Evolutionary conservation across 2,888 invertebrate species (phyloP), one percentile per base, ranked within the genome.

Genomic region (Neoscelio sp.): DNA sequence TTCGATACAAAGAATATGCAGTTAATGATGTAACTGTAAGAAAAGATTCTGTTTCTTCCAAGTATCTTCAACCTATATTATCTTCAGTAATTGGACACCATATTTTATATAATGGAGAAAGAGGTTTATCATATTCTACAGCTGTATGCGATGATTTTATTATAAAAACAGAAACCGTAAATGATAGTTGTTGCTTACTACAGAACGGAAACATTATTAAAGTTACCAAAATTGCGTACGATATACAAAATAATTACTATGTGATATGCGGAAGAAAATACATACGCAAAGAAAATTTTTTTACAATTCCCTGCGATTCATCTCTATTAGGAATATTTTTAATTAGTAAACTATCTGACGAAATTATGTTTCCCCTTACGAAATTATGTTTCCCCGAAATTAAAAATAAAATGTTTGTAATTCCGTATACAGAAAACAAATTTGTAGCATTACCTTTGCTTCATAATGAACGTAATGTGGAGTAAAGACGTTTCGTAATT

Each of bases 191-290:
- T 10, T 56, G 56, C 40, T 10, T 38, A 10, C 13, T 56, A 26
- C 8, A 56, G 15, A 40, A 38, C 40, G 40, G 26, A 40, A 2
- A 26, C 13, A 40, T 56, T 38, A 12, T 56, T 7, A 10, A 40
- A 40, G 15, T 54, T 0, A 20, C 54, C 5, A 35, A 54, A 10
- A 54, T 54, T 35, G 35, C 54, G 5, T 23, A 54, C 12, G 20
- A 38, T 35, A n/a, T 38, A 1, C 12, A 54, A 38, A 23, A 20
- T 8, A 38, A 28, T 8, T n/a, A 38, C 28, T 23, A 35, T 2
- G 38, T 54, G 10, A 54, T 54, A 10, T 35, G 35, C 30, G 54
- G 35, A 15, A 48, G 40, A 50, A 8, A 64, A 15, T 64, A 40
- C 26, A 2, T 35, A 10, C 30, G 23, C 23, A 64, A 50, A 50